Percentiles rank a stretch among this genome's conserved stretches.
phyloP scores from a whole-genome alignment of 2,888 invertebrate species.

The Didymodactylos carnosus region DNA sequence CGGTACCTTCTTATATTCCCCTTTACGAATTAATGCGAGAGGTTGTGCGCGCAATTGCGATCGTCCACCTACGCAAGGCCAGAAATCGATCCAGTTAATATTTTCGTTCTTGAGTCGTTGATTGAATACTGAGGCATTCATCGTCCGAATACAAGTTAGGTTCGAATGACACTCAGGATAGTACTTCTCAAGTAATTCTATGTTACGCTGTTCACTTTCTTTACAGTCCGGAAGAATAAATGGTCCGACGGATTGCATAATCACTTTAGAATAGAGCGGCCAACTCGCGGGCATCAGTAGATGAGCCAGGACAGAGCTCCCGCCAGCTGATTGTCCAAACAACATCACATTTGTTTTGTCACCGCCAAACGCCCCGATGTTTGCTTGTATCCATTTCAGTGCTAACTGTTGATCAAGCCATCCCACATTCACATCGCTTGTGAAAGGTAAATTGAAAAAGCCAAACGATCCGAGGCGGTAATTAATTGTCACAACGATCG shows the following conservation, averaged over 20 bases:
- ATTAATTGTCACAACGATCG: slow-evolving; percentile 26
- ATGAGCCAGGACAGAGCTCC: neutral
- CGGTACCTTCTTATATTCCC: neutral
- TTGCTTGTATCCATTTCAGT: neutral
- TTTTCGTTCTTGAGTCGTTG: neutral
- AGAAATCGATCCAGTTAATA: neutral
- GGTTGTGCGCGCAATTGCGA: neutral
- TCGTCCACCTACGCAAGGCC: neutral
- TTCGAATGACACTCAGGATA: neutral
- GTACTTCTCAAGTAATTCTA: neutral
- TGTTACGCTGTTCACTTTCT: neutral
- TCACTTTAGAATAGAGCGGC: neutral
- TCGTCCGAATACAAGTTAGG: neutral
- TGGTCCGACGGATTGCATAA: neutral
- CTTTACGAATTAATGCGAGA: neutral
- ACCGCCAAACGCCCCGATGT: neutral
- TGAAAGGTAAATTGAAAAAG: slow-evolving; percentile 10
- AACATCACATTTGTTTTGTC: neutral
- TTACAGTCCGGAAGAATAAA: neutral
- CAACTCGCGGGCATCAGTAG: neutral
- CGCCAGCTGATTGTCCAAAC: neutral
- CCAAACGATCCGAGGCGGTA: slow-evolving; percentile 29
- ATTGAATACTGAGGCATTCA: neutral
- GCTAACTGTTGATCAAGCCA: neutral
- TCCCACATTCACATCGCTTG: neutral